Evolutionary conservation across 2,113 vertebrate genomes (phyloP).

Genomic region (Oxyruncus cristatus): DNA sequence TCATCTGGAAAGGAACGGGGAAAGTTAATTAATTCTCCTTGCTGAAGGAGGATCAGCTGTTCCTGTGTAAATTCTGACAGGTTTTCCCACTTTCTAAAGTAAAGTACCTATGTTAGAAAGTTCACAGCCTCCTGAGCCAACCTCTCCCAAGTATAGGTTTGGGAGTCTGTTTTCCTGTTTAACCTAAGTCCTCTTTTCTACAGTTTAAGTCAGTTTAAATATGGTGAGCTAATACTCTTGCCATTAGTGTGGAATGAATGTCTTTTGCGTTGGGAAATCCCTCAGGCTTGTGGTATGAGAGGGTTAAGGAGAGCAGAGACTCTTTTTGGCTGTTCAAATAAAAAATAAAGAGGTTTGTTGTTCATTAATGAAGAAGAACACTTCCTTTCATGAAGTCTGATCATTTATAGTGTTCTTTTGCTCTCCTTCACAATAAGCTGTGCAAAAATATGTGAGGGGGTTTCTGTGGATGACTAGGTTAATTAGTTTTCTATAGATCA

Average conservation of each 20-base stretch:
- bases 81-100: background rate
- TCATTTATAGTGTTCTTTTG: background rate
- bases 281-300: background rate
- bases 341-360: background rate
- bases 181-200: background rate
- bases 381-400: background rate
- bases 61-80: background rate
- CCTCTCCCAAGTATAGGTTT: background rate
- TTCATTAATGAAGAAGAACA: background rate
- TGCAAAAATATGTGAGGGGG: background rate
- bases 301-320: background rate
- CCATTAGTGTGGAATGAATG: background rate
- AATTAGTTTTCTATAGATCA: constrained; percentile 29
- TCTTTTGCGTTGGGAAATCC: background rate
- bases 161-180: background rate
- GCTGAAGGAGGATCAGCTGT: background rate
- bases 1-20: background rate
- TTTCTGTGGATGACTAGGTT: background rate
- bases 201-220: background rate
- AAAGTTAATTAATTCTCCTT: background rate
- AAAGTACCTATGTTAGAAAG: background rate
- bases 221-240: background rate
- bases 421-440: background rate
- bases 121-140: background rate
- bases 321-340: background rate